Base-by-base conservation (phyloP, 2,888 invertebrate genomes). In the Drepana falcataria region DNA sequence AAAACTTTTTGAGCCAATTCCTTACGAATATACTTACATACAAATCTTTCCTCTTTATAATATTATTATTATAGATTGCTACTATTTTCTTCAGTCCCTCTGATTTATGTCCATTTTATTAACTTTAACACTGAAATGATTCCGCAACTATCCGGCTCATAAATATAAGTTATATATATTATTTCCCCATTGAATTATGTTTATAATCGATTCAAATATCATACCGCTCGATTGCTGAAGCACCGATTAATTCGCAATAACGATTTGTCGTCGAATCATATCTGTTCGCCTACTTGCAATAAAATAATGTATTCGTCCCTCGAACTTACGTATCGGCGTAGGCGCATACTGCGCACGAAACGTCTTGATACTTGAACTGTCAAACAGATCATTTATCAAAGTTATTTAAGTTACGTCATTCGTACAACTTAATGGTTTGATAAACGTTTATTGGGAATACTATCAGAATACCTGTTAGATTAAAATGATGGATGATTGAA, bases 211-310 rank as follows among this genome's bases (percentile, higher is more conserved):
- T n/a, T n/a, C n/a, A n/a, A n/a, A n/a, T n/a, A n/a, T n/a, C n/a
- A n/a, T n/a, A n/a, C n/a, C n/a, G n/a, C n/a, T n/a, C n/a, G n/a
- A n/a, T 37, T 69, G 65, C 63, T 60, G 62, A 60, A 59, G 71
- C 69, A 84, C 85, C 84, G 85, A 89, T 88, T 87, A 88, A 82
- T 85, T 77, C 71, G 83, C 85, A 82, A 87, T 87, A 87, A 83
- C 85, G 83, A 87, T 88, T 89, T 89, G 89, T 89, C 88, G 86
- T 82, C 69, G 65, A 73, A 71, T 83, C 80, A 83, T 84, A 85
- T 81, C 81, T 79, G 74, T 69, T 81, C 86, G 85, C 87, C 87
- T 87, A 87, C 87, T 85, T 86, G 76, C 73, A 77, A 73, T 77
- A 77, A 80, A 76, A 80, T 86, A 87, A 87, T 87, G 79, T 87